Conservation (phyloP, 2,888 invertebrate species). For the Bellardia pandia region DNA sequence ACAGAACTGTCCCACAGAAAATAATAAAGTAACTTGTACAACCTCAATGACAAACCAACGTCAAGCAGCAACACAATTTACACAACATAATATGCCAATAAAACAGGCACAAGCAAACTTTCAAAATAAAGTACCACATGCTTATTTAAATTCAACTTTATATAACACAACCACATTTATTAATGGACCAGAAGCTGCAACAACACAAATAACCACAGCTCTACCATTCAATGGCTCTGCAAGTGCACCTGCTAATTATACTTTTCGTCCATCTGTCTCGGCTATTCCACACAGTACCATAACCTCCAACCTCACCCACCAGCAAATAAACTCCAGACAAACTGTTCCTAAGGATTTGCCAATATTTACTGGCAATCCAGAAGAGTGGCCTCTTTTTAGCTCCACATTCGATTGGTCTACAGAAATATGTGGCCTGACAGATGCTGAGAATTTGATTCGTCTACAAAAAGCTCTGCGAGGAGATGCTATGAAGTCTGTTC, state of each 20-base stretch:
- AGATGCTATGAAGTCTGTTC: slow-evolving; percentile 44
- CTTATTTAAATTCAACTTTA: slow-evolving; percentile 17
- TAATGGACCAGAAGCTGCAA: slow-evolving; percentile 13
- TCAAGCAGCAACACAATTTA: slow-evolving; percentile 18
- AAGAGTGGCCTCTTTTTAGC: slow-evolving; percentile 59
- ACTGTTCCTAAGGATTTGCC: slow-evolving; percentile 54
- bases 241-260: slow-evolving; percentile 25
- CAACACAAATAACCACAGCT: slow-evolving; percentile 27
- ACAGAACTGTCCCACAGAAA: not conserved
- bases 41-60: slow-evolving; percentile 6
- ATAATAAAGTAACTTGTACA: slow-evolving; percentile 7
- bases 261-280: slow-evolving; percentile 23
- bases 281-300: slow-evolving; percentile 12
- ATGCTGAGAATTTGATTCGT: slow-evolving; percentile 61
- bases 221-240: not conserved
- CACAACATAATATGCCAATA: slow-evolving; percentile 25
- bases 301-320: slow-evolving; percentile 30
- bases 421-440: slow-evolving; percentile 45
- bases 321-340: slow-evolving; percentile 44
- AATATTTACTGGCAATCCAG: slow-evolving; percentile 40
- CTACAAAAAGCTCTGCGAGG: slow-evolving; percentile 39
- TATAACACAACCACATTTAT: slow-evolving; percentile 35
- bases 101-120: not conserved
- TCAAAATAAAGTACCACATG: slow-evolving; percentile 32
- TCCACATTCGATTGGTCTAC: slow-evolving; percentile 64